phyloP scores from a whole-genome alignment of 2,888 invertebrate genomes.

The Harpagoxenus sublaevis region DNA sequence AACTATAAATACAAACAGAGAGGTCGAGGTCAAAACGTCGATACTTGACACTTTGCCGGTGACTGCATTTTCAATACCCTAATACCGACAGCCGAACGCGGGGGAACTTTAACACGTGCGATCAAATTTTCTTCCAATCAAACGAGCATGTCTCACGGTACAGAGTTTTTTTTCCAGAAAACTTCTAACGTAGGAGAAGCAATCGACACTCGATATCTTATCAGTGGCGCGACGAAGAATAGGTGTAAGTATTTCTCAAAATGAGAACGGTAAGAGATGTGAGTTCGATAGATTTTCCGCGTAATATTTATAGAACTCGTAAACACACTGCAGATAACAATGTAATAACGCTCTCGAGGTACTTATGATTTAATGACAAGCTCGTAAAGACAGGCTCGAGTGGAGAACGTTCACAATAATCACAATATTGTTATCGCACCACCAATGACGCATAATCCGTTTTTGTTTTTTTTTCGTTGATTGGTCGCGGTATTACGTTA shows the following conservation, averaged over 20 bases:
- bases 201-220: conserved; percentile 13
- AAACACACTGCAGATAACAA: conserved; percentile 18
- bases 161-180: background rate
- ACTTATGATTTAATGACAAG: conserved; percentile 25
- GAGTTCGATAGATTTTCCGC: background rate
- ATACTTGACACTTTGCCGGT: conserved; percentile 12
- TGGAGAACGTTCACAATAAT: conserved; percentile 1
- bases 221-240: background rate
- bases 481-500: background rate
- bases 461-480: background rate
- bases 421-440: background rate
- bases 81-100: background rate
- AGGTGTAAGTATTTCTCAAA: background rate
- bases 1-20: conserved; percentile 20
- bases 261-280: background rate
- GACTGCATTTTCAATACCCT: conserved; percentile 12
- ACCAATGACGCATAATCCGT: conserved; percentile 3
- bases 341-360: conserved; percentile 6
- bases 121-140: background rate
- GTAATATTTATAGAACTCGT: conserved; percentile 28
- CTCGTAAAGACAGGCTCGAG: conserved; percentile 11
- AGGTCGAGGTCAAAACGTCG: conserved; percentile 21
- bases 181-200: background rate
- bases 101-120: background rate
- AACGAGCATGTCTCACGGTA: background rate